A percentile compares a stretch with the other conserved stretches of the same genome.
phyloP scores from a whole-genome alignment of 64 coral and sea anemone species.

The Porites lutea region DNA sequence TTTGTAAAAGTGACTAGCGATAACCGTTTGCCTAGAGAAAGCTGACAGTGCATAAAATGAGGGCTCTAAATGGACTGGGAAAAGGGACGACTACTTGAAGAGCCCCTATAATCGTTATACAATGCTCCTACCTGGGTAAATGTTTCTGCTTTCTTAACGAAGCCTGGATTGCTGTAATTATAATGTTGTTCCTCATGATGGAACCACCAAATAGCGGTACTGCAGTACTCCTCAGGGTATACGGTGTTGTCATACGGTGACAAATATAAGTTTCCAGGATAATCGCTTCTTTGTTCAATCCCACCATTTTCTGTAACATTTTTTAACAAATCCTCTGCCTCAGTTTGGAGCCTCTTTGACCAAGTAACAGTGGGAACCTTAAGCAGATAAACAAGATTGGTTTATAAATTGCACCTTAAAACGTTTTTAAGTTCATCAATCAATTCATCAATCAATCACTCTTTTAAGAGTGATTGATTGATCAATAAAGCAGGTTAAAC shows the following conservation, averaged over 20 bases:
- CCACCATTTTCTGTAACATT: neutral
- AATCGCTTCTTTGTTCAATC: neutral
- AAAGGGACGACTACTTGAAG: too few species aligned
- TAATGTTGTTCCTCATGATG: constrained; percentile 13
- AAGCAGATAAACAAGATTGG: neutral
- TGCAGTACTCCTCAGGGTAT: neutral
- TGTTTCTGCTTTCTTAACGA: neutral
- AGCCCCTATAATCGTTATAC: too few species aligned
- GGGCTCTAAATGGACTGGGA: too few species aligned
- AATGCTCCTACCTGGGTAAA: constrained; percentile 10
- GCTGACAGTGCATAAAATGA: too few species aligned
- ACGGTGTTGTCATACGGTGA: too few species aligned
- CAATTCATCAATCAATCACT: too few species aligned
- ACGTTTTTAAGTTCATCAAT: too few species aligned
- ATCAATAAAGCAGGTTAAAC: too few species aligned
- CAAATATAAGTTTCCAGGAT: constrained; percentile 48
- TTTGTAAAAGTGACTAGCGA: too few species aligned
- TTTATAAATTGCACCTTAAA: neutral
- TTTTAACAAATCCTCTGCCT: constrained; percentile 7
- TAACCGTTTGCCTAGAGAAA: too few species aligned
- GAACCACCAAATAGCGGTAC: constrained; percentile 21
- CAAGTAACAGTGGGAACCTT: constrained; percentile 7
- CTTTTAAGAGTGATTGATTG: too few species aligned
- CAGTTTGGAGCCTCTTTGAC: constrained; percentile 14
- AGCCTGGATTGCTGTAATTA: constrained; percentile 3